Evolutionary conservation across 2,888 invertebrate genomes (phyloP), one percentile per base, ranked within the genome.

Genomic region (Zygaena filipendulae): DNA sequence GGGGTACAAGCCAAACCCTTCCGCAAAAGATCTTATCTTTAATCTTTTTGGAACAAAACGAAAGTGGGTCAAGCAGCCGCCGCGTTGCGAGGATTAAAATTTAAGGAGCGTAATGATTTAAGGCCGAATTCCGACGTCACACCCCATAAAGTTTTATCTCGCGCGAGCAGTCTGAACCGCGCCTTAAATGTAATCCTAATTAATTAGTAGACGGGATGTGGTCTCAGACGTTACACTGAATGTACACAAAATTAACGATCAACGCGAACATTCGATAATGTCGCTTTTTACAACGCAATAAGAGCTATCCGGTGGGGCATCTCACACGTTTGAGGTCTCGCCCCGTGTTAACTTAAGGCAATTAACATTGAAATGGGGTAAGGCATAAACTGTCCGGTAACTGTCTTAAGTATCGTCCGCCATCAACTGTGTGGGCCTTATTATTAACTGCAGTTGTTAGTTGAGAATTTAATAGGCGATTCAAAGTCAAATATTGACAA

Each of bases 141-240:
- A 43, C 40, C 47, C 52, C 49, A 45, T 58, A 59, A 64, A 69
- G 59, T 72, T 64, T 68, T 67, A 69, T 71, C 66, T 66, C 57
- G 50, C 42, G 49, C 49, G 42, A 49, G 48, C 61, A 51, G 55
- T 57, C 43, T 45, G 47, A 47, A 41, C n/a, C 43, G 52, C 44
- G 52, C 47, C 45, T 49, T 47, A 49, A 50, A 53, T 49, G 56
- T 68, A 69, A 71, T 71, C 66, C 68, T 67, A 69, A 72, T 72
- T 71, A 71, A 74, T 72, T 70, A 69, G 56, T 51, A 53, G 56
- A 57, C 57, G 59, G 56, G 54, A 56, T 57, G 58, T 55, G 54
- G 55, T 47, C 52, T 49, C 52, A 52, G 53, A 57, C 54, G 51
- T 58, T 54, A 58, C 35, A 41, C 50, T 51, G 54, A 56, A 49